Base-by-base conservation (phyloP, 2,888 invertebrate genomes). In the Idaea biselata region DNA sequence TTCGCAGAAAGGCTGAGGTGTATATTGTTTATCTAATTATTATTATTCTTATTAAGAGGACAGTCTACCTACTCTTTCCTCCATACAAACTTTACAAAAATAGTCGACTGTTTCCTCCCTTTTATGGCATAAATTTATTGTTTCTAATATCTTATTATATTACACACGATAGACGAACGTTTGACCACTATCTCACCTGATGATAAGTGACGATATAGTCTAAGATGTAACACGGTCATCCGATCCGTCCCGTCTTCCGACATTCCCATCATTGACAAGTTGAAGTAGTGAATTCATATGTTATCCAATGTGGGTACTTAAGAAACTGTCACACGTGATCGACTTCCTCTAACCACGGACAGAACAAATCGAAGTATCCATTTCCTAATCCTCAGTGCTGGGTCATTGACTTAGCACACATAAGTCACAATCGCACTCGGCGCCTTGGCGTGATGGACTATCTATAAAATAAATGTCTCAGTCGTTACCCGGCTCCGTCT, bases 1-100 rank as follows among this genome's bases (percentile, higher is more conserved):
- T 92, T 69, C 85, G 92, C 65, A 86, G 91, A 74, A 92, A 91
- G 76, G 87, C 87, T 11, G 91, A 92, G 92, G 92, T 92, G 79
- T 14, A 44, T 14, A 44, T 44, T 44, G 44, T 14, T 14, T 44
- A 44, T 14, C 44, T 14, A 3, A 44, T 44, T 44, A 5, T 25
- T 25, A 25, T 25, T 25, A 25, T 25, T 5, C 5, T 25, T 25
- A 25, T n/a, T n/a, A n/a, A n/a, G n/a, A n/a, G n/a, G n/a, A n/a
- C n/a, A n/a, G n/a, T n/a, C n/a, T n/a, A n/a, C n/a, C n/a, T n/a
- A n/a, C n/a, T n/a, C n/a, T n/a, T n/a, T n/a, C n/a, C n/a, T n/a
- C n/a, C n/a, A n/a, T n/a, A n/a, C n/a, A n/a, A n/a, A n/a, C n/a
- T n/a, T n/a, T n/a, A n/a, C n/a, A n/a, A n/a, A n/a, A n/a, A n/a